Base-by-base conservation (phyloP, 23 tunicate genomes). In the Halocynthia roretzi region DNA sequence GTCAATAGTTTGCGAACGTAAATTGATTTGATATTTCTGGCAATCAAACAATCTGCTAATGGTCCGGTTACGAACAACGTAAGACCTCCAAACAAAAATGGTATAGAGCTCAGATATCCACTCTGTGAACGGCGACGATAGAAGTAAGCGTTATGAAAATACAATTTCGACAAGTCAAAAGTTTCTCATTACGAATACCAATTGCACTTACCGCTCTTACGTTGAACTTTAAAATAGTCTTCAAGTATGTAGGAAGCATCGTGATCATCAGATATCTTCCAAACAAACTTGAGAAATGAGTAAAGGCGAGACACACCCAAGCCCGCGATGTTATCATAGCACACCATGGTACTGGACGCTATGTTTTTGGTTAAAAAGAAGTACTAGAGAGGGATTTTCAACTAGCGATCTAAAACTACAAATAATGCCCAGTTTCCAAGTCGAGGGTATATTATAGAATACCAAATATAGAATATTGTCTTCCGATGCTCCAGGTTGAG, bases 41-140 rank as follows among this genome's bases (percentile, higher is more conserved):
- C 78, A 52, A 74, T 74, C 15, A 74, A 52, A 62, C 55, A 74
- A 74, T 74, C 78, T 7, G 78, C 78, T 0, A 74, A 6, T 52
- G 62, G 44, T 51, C 78, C 78, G 5, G 48, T 15, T 9, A 53
- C 62, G 17, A 74, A 50, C 31, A 74, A 23, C 19, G 51, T 17
- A n/a, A 74, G 0, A 49, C 40, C 15, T 49, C 56, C 56, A 8
- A 54, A 23, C 10, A 74, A 17, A 53, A 52, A 74, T 8, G 78
- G 78, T 14, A 74, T 74, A 7, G 78, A 74, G 22, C 78, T 74
- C 62, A 74, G 19, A 8, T 53, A 15, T 0, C 78, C 78, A 53
- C 78, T 74, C 78, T 74, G 64, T 7, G 18, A 67, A n/a, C 10
- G 44, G 44, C 44, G 44, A 31, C 44, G 4, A 31, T 31, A 31